Base-by-base conservation (phyloP, 2,797 vertebrate genomes). In the Eulemur mongoz region DNA sequence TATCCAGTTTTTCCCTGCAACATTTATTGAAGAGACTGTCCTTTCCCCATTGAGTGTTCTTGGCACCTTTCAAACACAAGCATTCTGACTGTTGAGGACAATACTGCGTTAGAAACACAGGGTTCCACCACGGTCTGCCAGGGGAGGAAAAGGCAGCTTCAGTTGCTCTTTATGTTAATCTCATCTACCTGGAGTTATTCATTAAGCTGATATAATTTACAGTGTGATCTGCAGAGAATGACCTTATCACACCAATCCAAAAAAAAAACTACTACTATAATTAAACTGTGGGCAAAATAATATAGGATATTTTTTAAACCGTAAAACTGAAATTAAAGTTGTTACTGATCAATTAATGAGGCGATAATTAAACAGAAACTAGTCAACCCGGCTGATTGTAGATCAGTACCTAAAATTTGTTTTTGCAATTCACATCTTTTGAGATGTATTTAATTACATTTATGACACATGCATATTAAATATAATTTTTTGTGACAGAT, bases 301-400 rank as follows among this genome's bases (percentile, higher is more conserved):
- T 38, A 5, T 14, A 32, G 81, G 65, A 13, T 95, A 80, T 91
- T 86, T 38, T 82, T 92, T 43, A 95, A 97, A 86, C 15, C 10
- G 14, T 94, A 69, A 59, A 75, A 0, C 0, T 63, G 92, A 95
- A 96, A 97, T 96, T 96, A 91, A 86, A 92, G 91, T 95, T 96
- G 91, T 91, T 97, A 76, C 30, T 97, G 91, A 92, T 96, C 65
- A 85, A 69, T 97, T 96, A 95, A 97, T 88, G 76, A 97, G 95
- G 96, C 0, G 93, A 95, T 97, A 98, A 98, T 98, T 97, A 97
- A 98, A 96, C 76, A 96, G 94, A 94, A 96, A 91, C 57, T 89
- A 96, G 94, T 92, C 38, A 96, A 50, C 80, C 50, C 93, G 73
- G 50, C 75, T 95, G 45, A 91, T 84, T 95, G 6, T 76, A 95